Evolutionary conservation across 2,113 vertebrate genomes (phyloP), one percentile per base, ranked within the genome.

Genomic region (Tympanuchus pallidicinctus): DNA sequence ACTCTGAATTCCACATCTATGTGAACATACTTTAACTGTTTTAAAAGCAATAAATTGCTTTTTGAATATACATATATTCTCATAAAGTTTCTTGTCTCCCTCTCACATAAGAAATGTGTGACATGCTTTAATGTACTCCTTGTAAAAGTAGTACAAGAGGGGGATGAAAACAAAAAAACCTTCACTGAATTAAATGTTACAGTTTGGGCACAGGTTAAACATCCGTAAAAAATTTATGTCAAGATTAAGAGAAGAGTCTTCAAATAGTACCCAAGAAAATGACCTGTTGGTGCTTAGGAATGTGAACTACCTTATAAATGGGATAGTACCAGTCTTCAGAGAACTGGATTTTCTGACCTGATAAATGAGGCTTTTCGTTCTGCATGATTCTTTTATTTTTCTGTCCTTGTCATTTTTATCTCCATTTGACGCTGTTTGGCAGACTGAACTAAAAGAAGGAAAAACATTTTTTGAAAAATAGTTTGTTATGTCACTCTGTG

Each of bases 141-240:
- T 94, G 69, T 93, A 90, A 94, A 95, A 94, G 60, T 48, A 76
- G 42, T 77, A 57, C 25, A 67, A 82, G 75, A 73, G 79, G 56
- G 4, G 34, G 84, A 91, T 90, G 78, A 89, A 82, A 96, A 94
- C 72, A 91, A 84, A 85, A 54, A 93, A 90, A 83, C 34, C 45
- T 80, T 52, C 15, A 1, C 76, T 88, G 76, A 91, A 94, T 92
- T 94, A 86, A 94, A 93, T 91, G 85, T 86, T 93, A 91, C 61
- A 73, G 70, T 91, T 76, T 74, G 93, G 79, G 79, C 73, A 34
- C 61, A 82, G 82, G 66, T 89, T 92, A 94, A 96, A 77, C 61
- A 86, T 24, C 7, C 52, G 88, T 90, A 92, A 88, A 96, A 96
- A 96, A 89, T 92, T 80, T 88, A 70, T 60, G 69, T 69, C 32